A percentile compares a stretch with the other conserved stretches of the same genome.
phyloP scores from a whole-genome alignment of 1,140 invertebrate genomes.

The Ips nitidus region DNA sequence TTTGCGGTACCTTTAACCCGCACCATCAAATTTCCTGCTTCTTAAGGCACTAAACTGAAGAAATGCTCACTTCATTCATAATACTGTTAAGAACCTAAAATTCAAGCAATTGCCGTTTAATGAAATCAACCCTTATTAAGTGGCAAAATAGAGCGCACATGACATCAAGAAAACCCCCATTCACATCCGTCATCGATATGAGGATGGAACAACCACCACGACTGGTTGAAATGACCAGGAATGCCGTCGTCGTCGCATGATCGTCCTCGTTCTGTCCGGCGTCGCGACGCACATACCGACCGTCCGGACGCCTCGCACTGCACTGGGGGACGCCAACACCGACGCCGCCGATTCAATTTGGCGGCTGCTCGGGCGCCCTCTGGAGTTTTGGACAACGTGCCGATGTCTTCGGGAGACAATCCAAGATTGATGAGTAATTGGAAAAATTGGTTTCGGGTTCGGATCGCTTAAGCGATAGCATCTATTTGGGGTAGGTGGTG shows the following conservation, averaged over 20 bases:
- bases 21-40: no score
- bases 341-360: constrained; percentile 34
- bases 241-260: constrained; percentile 27
- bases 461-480: not conserved
- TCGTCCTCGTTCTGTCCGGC: constrained; percentile 43
- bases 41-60: no score
- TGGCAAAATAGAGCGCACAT: no score
- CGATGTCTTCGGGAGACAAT: constrained; percentile 22
- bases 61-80: no score
- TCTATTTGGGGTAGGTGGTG: not conserved
- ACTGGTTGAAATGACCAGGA: no score
- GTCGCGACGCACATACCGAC: constrained; percentile 42
- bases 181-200: not conserved
- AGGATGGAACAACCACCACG: not conserved
- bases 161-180: no score
- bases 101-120: not conserved
- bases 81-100: not conserved
- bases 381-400: constrained; percentile 14
- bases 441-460: not conserved
- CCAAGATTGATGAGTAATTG: constrained; percentile 22
- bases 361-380: constrained; percentile 32
- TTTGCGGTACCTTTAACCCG: no score
- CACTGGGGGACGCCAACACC: constrained; percentile 39
- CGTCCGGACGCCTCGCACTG: constrained; percentile 47
- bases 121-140: no score